Conservation (phyloP, 2,888 invertebrate species). For the Oithona nana region DNA sequence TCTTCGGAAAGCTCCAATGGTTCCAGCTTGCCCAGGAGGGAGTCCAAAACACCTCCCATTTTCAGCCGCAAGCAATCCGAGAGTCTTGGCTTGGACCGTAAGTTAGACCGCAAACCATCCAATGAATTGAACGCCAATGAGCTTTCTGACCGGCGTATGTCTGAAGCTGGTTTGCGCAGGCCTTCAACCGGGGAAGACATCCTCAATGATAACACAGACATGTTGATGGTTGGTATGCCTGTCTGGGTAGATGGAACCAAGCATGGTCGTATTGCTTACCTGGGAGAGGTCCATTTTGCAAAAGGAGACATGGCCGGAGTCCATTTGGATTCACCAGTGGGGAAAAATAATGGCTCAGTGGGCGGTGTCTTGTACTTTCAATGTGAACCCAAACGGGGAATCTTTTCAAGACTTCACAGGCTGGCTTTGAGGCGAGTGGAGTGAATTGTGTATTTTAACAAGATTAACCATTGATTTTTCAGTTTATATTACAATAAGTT, state of each 20-base stretch:
- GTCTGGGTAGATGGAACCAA: conserved; percentile 84
- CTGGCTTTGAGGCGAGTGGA: conserved; percentile 45
- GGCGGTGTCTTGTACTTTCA: conserved; percentile 80
- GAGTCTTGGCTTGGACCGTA: background rate
- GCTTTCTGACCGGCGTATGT: conserved; percentile 37
- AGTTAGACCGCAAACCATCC: background rate
- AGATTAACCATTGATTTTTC: no score
- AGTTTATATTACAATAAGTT: no score
- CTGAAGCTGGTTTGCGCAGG: conserved; percentile 52
- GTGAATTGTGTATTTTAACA: no score
- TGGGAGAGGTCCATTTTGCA: conserved; percentile 88
- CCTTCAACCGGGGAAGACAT: conserved; percentile 27
- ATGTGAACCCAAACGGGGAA: conserved; percentile 70
- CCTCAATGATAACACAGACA: conserved; percentile 71
- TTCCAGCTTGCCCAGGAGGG: background rate
- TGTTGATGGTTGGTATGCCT: conserved; percentile 82
- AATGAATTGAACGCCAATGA: background rate
- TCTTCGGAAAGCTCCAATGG: background rate
- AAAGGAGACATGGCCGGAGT: conserved; percentile 96
- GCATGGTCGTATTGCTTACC: conserved; percentile 75
- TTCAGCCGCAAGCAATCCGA: conserved; percentile 2
- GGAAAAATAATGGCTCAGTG: conserved; percentile 91
- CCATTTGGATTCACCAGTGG: conserved; percentile 80
- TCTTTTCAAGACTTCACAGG: conserved; percentile 68
- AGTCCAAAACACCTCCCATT: background rate